Percentiles rank a stretch among this genome's conserved stretches.
These are phyloP conservation scores for Ophioninae sp. DNA, from an alignment of 2,888 invertebrate genomes.

Conservation along the genomic window DNA sequence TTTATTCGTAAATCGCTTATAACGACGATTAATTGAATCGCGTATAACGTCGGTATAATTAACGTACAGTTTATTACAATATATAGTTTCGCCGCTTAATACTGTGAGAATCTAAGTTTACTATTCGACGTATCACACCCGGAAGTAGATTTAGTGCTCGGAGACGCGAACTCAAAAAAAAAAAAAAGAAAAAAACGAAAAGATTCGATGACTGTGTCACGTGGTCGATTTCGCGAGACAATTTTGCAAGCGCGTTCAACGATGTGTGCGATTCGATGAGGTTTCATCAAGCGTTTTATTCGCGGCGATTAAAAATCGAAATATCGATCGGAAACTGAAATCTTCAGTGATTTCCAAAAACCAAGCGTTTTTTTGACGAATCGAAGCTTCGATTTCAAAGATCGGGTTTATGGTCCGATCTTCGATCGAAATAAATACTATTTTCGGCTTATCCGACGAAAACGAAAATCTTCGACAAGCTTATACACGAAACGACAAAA, in stretches of 20 bases:
- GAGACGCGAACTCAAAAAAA: background rate
- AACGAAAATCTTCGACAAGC: background rate
- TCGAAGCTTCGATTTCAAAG: background rate
- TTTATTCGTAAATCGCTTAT: conserved; percentile 59
- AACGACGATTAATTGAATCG: conserved; percentile 47
- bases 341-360: background rate
- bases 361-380: background rate
- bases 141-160: conserved; percentile 35
- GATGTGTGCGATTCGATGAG: conserved; percentile 3
- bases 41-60: conserved; percentile 44
- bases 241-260: conserved; percentile 10
- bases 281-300: background rate
- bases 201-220: conserved; percentile 35
- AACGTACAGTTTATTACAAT: conserved; percentile 57
- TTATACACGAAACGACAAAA: background rate
- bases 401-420: background rate
- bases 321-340: background rate
- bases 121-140: conserved; percentile 55
- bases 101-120: conserved; percentile 64
- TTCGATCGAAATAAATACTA: background rate
- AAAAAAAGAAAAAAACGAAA: conserved; percentile 19
- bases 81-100: conserved; percentile 60
- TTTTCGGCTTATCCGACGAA: background rate
- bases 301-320: background rate
- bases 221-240: conserved; percentile 23